Base-by-base conservation (phyloP, 2,888 invertebrate species). In the Caenorhabditis sp. region DNA sequence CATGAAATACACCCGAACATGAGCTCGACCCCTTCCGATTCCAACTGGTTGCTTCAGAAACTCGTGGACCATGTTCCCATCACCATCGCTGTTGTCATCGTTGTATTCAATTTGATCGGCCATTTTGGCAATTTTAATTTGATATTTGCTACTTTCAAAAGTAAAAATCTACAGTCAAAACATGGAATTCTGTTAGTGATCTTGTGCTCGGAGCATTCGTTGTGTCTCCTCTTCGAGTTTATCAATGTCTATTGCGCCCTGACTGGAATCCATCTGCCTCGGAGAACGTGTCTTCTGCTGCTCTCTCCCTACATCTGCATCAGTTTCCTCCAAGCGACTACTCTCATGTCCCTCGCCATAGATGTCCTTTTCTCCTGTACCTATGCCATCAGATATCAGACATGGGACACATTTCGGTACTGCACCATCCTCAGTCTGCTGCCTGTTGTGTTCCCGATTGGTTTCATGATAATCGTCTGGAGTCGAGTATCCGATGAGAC, bases 81-180 rank as follows among this genome's bases (percentile, higher is more conserved):
- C 2, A 72, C 71, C 53, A 64, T 72, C 28, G 64, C 51, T 4
- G 24, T 64, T 5, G 71, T 72, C 0, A 67, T 74, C 15, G 37
- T 67, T 13, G 0, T 67, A 5, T 74, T 67, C 51, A 74, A 74
- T 40, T n/a, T 67, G 1, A 67, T 74, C 20, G 74, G 74, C 11
- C 64, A 74, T 40, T 74, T 74, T 15, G 74, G 74, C n/a, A 74
- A 74, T 40, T 58, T 72, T 11, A 74, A 74, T 24, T 32, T 74
- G 20, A 56, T 72, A 11, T 20, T 26, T 22, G 72, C 72, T 3
- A 72, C 72, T 3, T 32, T 28, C 8, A 55, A 50, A 35, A 72
- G 55, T 22, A 62, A 72, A 11, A 56, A 44, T 6, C 18, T 64
- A 15, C 74, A 74, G 53, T 74, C 74, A 4, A 74, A 74, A 53